phyloP scores from a whole-genome alignment of 2,113 vertebrate species.

The Serilophus lunatus region DNA sequence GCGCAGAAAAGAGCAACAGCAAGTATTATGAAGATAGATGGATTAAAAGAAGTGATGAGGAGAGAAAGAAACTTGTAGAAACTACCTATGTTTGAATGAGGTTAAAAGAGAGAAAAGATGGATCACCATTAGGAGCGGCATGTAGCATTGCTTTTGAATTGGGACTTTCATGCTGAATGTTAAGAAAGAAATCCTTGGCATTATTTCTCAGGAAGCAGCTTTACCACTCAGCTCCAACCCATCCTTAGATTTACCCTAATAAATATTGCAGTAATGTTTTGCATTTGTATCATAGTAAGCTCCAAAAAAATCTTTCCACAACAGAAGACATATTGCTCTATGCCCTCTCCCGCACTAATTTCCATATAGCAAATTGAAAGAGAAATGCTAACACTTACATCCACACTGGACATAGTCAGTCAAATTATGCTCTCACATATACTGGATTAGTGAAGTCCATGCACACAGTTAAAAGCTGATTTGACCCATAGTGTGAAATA shows the following conservation, averaged over 20 bases:
- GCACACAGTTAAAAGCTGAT: background rate
- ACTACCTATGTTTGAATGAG: background rate
- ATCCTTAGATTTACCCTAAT: background rate
- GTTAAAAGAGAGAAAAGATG: background rate
- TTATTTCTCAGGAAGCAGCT: background rate
- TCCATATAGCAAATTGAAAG: background rate
- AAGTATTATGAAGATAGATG: background rate
- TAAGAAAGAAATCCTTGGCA: background rate
- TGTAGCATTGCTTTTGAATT: background rate
- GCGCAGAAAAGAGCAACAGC: background rate
- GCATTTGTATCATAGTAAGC: background rate
- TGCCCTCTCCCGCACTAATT: background rate
- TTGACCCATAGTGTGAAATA: background rate
- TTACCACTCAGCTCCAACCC: background rate
- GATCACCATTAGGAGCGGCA: background rate
- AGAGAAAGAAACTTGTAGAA: background rate
- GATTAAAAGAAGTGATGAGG: background rate
- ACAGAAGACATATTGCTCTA: background rate
- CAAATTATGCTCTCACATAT: background rate
- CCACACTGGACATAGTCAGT: background rate
- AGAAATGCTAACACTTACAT: background rate
- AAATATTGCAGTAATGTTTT: background rate
- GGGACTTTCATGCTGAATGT: background rate
- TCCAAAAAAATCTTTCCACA: background rate
- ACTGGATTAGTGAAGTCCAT: background rate